Percentiles rank a stretch among this genome's conserved stretches.
These are phyloP conservation scores for Noctua pronuba DNA, from an alignment of 2,888 invertebrate species.

Conservation along the genomic window DNA sequence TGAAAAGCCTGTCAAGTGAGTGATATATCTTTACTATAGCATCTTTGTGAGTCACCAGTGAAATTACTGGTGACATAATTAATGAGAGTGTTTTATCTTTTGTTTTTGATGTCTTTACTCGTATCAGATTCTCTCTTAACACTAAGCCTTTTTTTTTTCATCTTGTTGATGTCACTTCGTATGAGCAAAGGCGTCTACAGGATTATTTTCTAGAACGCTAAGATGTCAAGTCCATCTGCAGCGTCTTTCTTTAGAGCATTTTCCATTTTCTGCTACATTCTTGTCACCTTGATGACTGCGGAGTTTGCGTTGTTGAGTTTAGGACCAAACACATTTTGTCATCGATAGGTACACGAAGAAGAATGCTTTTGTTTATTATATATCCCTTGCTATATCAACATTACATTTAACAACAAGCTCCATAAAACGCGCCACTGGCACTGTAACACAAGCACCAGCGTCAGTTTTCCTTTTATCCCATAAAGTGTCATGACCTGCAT, in stretches of 20 bases:
- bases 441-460: constrained; percentile 22
- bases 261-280: neutral
- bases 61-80: constrained; percentile 42
- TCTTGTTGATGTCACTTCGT: neutral
- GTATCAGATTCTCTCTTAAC: neutral
- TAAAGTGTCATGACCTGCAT: constrained; percentile 61
- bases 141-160: neutral
- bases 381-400: constrained; percentile 3
- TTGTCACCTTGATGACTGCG: neutral
- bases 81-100: constrained; percentile 17
- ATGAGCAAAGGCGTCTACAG: neutral
- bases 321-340: neutral
- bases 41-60: constrained; percentile 22
- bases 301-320: neutral
- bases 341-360: neutral
- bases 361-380: neutral
- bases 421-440: constrained; percentile 26
- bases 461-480: constrained; percentile 51
- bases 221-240: neutral
- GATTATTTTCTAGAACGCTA: neutral
- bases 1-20: constrained; percentile 50
- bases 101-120: constrained; percentile 5
- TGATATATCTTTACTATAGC: constrained; percentile 46
- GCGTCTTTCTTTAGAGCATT: neutral
- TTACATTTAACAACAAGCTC: constrained; percentile 28